Evolutionary conservation across 1,140 invertebrate species (phyloP).

Genomic region (Dufourea novaeangliae): DNA sequence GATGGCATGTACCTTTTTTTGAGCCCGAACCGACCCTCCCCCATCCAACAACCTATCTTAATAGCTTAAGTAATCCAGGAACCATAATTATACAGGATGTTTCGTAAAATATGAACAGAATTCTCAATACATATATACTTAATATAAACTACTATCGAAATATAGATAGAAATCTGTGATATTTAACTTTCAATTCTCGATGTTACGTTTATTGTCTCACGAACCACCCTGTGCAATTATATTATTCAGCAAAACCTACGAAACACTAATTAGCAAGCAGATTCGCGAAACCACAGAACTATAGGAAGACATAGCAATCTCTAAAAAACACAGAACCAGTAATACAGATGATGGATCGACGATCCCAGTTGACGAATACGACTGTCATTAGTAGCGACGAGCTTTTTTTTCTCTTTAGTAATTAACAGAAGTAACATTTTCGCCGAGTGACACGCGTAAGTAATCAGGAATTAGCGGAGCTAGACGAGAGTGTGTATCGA

Average conservation of each 20-base stretch:
- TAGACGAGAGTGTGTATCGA: neutral
- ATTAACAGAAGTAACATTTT: conserved; percentile 28
- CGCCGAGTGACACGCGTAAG: neutral
- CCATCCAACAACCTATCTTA: conserved; percentile 11
- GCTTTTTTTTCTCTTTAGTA: conserved; percentile 8
- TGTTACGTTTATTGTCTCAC: neutral
- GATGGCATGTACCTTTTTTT: conserved; percentile 76
- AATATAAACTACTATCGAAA: no score
- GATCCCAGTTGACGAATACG: conserved; percentile 2
- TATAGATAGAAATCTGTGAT: no score
- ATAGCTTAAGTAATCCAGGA: conserved; percentile 53
- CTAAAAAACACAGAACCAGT: conserved; percentile 6
- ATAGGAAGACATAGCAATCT: neutral
- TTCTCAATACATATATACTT: no score
- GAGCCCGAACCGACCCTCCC: conserved; percentile 43
- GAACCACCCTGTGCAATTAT: conserved; percentile 57
- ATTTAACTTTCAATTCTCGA: no score
- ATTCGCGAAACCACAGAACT: conserved; percentile 33
- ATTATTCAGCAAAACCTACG: conserved; percentile 13
- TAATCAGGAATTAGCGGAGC: neutral
- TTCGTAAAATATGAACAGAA: neutral
- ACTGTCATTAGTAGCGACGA: neutral
- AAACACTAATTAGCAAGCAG: conserved; percentile 52
- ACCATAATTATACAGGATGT: neutral
- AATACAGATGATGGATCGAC: conserved; percentile 5